Evolutionary conservation across 2,797 vertebrate species (phyloP).

Genomic region (Falco rusticolus): DNA sequence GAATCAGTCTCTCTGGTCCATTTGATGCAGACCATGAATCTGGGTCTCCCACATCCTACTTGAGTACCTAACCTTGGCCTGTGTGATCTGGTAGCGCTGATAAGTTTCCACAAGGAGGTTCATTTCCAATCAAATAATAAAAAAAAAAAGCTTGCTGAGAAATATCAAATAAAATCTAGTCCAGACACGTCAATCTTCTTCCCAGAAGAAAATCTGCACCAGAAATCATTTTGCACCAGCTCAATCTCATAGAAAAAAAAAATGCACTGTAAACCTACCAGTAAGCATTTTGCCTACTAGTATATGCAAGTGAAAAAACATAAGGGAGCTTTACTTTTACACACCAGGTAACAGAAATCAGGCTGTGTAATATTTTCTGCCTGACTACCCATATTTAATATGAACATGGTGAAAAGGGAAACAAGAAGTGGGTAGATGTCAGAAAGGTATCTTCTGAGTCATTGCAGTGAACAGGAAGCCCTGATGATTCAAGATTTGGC

Average conservation of each 20-base stretch:
- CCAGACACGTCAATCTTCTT: background rate
- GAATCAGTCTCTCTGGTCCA: background rate
- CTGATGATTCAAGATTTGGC: conserved; percentile 58
- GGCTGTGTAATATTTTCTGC: background rate
- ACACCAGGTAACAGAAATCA: background rate
- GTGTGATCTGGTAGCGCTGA: background rate
- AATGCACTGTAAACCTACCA: background rate
- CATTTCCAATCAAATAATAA: background rate
- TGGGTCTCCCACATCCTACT: background rate
- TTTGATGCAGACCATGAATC: background rate
- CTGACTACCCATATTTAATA: background rate
- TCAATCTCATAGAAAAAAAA: background rate
- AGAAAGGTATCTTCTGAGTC: conserved; percentile 47
- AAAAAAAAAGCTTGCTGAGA: background rate
- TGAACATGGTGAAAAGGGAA: conserved; percentile 12
- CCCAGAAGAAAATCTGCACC: background rate
- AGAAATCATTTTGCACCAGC: background rate
- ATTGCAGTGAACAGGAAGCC: background rate
- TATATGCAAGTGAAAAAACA: background rate
- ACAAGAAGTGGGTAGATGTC: conserved; percentile 3
- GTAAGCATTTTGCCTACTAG: background rate
- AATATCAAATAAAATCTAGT: background rate
- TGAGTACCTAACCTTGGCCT: background rate
- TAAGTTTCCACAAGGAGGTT: background rate
- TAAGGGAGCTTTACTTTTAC: conserved; percentile 3